Evolutionary conservation across 2,888 invertebrate species (phyloP).

Genomic region (Elmis aenea): DNA sequence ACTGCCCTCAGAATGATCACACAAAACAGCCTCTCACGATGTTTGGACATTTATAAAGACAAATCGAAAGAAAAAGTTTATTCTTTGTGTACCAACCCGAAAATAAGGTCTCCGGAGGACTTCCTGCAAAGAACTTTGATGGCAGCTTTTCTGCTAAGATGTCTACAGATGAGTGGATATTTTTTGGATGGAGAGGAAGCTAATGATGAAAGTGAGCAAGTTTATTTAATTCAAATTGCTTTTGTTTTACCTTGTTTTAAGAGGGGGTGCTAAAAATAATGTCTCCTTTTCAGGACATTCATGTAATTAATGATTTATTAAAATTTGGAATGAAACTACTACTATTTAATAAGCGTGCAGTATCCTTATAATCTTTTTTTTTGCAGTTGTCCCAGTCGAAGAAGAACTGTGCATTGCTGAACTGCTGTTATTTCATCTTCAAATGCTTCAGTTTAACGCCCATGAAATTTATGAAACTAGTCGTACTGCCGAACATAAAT

Average conservation of each 20-base stretch:
- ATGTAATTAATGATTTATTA: no score
- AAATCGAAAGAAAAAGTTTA: slow-evolving; percentile 50
- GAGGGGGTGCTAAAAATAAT: not conserved
- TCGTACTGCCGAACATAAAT: slow-evolving; percentile 49
- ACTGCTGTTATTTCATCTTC: slow-evolving; percentile 64
- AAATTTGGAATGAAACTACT: no score
- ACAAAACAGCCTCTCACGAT: slow-evolving; percentile 54
- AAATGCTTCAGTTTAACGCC: slow-evolving; percentile 79
- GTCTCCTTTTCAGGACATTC: slow-evolving; percentile 1
- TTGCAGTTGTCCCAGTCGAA: slow-evolving; percentile 43
- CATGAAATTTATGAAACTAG: slow-evolving; percentile 75
- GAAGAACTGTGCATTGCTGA: slow-evolving; percentile 59
- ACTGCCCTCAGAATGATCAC: slow-evolving; percentile 75
- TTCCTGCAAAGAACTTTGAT: slow-evolving; percentile 71
- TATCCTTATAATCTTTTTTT: not conserved
- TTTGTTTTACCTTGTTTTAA: no score
- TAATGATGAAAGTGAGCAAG: slow-evolving; percentile 37
- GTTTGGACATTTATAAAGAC: slow-evolving; percentile 49
- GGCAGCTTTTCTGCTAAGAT: slow-evolving; percentile 69
- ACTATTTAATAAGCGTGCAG: not conserved
- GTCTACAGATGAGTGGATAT: slow-evolving; percentile 63
- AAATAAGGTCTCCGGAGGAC: slow-evolving; percentile 59
- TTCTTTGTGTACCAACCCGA: slow-evolving; percentile 62
- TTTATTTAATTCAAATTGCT: no score
- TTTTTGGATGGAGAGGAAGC: slow-evolving; percentile 51